Evolutionary conservation across 2,888 invertebrate genomes (phyloP), one percentile per base, ranked within the genome.

Genomic region (Limnephilus lunatus): DNA sequence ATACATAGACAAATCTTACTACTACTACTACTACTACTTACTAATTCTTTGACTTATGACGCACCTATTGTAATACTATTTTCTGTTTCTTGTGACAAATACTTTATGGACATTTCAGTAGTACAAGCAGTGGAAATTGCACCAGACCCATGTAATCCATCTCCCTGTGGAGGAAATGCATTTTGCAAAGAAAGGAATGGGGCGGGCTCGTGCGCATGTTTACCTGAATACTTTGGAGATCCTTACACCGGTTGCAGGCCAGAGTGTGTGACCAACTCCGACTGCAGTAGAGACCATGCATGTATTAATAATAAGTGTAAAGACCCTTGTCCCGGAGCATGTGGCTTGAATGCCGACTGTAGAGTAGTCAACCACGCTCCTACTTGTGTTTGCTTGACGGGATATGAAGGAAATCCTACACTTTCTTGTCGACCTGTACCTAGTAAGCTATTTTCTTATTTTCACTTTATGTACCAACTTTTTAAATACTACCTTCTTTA

Each of bases 151-250:
- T 98, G 98, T 95, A 97, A 98, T 95, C 98, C 98, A 80, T 98
- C 98, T 68, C 98, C 98, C 3, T 98, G 98, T 94, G 98, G 98
- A 53, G 97, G 98, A 19, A 98, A 98, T 95, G 97, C 99, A 19
- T 94, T 98, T 92, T 99, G 99, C 94, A 98, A 97, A 94, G 98
- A 98, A 95, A 97, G 97, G 94, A 98, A 98, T 95, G 97, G 97
- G 68, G 98, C 98, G 31, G 98, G 98, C 89, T 97, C 98, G 31
- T 99, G 99, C 94, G 96, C 97, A 25, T 99, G 99, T 94, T 95
- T 98, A 91, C 97, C 97, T 19, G 98, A 98, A 94, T 98, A 98
- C 95, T 97, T 97, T 94, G 99, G 99, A 81, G 98, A 99, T 95
- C 98, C 99, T 0, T 98, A 98, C 94, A 97, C 97, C 2, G 98